Evolutionary conservation across 2,797 vertebrate genomes (phyloP).

Genomic region (Mallotus villosus): DNA sequence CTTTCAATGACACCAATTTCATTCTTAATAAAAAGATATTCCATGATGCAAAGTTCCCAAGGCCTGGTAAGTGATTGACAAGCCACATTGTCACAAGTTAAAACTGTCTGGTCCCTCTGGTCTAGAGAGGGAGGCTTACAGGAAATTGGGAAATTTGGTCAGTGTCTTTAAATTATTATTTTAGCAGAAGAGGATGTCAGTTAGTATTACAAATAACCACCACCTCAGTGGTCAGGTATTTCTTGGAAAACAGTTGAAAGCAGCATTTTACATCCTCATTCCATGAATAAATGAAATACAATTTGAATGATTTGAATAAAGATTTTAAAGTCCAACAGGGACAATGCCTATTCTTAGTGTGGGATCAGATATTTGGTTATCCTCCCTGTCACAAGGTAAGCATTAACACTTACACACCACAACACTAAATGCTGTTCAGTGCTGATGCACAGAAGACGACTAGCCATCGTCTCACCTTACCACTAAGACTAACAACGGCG

Average conservation of each 20-base stretch:
- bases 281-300: too few relatives aligned
- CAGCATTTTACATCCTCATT: slow-evolving; percentile 12
- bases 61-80: too few relatives aligned
- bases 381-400: slow-evolving; percentile 6
- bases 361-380: neutral
- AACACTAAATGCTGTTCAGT: slow-evolving; percentile 42
- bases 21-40: neutral
- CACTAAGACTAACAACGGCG: slow-evolving; percentile 54
- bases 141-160: slow-evolving; percentile 48
- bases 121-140: neutral
- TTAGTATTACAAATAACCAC: slow-evolving; percentile 64
- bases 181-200: slow-evolving; percentile 63
- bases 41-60: slow-evolving; percentile 7
- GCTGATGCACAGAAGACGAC: slow-evolving; percentile 48
- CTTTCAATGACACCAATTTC: too few relatives aligned
- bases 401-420: slow-evolving; percentile 12
- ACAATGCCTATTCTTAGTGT: neutral
- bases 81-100: too few relatives aligned
- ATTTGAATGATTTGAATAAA: neutral
- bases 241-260: slow-evolving; percentile 47
- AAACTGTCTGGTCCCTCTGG: neutral
- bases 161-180: slow-evolving; percentile 2
- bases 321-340: neutral
- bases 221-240: slow-evolving; percentile 39
- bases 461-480: slow-evolving; percentile 42